Conservation (phyloP, 1,140 invertebrate genomes). For the Orchestia grillus region DNA sequence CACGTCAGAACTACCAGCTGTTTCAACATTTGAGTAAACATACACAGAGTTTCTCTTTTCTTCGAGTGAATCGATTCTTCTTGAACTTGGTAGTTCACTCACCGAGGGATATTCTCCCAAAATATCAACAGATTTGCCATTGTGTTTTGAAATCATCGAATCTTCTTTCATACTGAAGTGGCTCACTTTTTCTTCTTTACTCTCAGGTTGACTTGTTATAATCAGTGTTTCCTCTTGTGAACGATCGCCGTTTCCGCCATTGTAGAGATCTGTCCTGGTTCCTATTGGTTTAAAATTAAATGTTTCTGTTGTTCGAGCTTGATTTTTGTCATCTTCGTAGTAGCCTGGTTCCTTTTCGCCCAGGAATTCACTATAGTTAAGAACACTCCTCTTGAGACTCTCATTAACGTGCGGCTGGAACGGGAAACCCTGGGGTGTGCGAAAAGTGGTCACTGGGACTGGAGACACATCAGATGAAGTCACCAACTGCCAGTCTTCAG, state of each 20-base stretch:
- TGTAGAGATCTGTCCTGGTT: background rate
- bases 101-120: background rate
- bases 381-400: background rate
- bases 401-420: background rate
- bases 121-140: background rate
- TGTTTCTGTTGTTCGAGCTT: background rate
- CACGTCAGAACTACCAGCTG: background rate
- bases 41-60: background rate
- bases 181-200: background rate
- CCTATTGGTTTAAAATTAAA: background rate
- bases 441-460: background rate
- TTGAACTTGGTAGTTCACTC: background rate
- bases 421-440: background rate
- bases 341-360: background rate
- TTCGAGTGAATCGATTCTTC: background rate
- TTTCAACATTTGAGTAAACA: background rate
- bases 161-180: background rate
- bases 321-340: background rate
- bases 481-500: background rate
- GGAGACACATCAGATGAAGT: background rate
- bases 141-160: background rate
- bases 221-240: background rate
- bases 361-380: background rate
- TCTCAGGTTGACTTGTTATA: background rate
- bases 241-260: background rate